A percentile compares a stretch with the other conserved stretches of the same genome.
phyloP scores from a whole-genome alignment of 2,797 vertebrate species.

The Moxostoma hubbsi region DNA sequence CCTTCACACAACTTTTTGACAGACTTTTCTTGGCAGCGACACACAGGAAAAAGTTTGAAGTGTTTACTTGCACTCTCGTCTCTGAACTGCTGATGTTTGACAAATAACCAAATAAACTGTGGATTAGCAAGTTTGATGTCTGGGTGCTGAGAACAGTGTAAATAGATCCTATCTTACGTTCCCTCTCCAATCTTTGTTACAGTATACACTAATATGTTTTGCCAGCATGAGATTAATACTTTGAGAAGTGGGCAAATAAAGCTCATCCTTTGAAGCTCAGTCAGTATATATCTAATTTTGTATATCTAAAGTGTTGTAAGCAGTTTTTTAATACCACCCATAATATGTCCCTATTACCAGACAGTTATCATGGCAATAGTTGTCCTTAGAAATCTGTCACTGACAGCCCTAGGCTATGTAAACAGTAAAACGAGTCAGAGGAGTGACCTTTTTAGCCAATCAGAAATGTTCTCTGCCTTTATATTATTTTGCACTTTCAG shows the following conservation, averaged over 20 bases:
- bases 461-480: too few species aligned
- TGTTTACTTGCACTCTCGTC: slow-evolving; percentile 19
- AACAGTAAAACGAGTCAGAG: too few species aligned
- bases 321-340: too few species aligned
- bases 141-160: slow-evolving; percentile 34
- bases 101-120: not conserved
- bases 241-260: not conserved
- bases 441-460: too few species aligned
- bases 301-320: too few species aligned
- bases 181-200: not conserved
- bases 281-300: too few species aligned
- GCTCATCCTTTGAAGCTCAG: not conserved
- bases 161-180: not conserved
- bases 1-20: slow-evolving; percentile 4
- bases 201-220: slow-evolving; percentile 2
- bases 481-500: too few species aligned
- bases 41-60: not conserved
- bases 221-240: slow-evolving; percentile 14
- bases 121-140: slow-evolving; percentile 43
- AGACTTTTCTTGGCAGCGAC: slow-evolving; percentile 16
- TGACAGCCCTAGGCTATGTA: too few species aligned
- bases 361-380: too few species aligned
- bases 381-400: too few species aligned
- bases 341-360: too few species aligned
- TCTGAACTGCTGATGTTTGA: slow-evolving; percentile 38